Conservation (phyloP, 2,113 vertebrate species). For the Paramormyrops kingsleyae region DNA sequence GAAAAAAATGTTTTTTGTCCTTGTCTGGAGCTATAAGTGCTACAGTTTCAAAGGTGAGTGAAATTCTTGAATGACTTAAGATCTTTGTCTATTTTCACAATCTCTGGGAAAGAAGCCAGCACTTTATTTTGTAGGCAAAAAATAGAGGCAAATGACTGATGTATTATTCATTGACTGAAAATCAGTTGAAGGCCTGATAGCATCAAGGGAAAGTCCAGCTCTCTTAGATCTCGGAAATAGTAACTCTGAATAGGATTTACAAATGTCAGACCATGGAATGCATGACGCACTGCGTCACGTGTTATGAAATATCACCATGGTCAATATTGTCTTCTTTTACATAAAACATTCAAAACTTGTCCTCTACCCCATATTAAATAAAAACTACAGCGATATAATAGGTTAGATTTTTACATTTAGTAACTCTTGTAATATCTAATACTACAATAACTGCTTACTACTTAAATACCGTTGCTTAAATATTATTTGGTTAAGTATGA, state of each 20-base stretch:
- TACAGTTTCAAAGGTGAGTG: not conserved
- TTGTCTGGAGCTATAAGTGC: not conserved
- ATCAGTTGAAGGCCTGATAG: not conserved
- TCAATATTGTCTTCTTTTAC: not conserved
- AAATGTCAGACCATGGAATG: not conserved
- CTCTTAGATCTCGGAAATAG: not conserved
- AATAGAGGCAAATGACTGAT: not conserved
- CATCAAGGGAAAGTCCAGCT: slow-evolving; percentile 11
- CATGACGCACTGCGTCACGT: not conserved
- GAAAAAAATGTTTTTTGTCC: not conserved
- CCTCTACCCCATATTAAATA: not conserved
- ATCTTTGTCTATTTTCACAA: not conserved
- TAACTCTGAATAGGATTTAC: not conserved
- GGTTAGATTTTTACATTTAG: not conserved
- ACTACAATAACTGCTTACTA: not conserved
- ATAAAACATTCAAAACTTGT: not conserved
- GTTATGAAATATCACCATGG: not conserved
- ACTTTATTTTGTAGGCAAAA: not conserved
- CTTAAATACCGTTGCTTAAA: not conserved
- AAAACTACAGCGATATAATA: not conserved
- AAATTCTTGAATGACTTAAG: not conserved
- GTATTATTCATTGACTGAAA: slow-evolving; percentile 9
- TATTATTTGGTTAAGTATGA: not conserved
- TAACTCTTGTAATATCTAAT: not conserved
- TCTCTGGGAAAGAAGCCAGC: not conserved